These are phyloP conservation scores for Acridotheres tristis DNA, from an alignment of 2,797 vertebrate genomes.

Conservation along the genomic window DNA sequence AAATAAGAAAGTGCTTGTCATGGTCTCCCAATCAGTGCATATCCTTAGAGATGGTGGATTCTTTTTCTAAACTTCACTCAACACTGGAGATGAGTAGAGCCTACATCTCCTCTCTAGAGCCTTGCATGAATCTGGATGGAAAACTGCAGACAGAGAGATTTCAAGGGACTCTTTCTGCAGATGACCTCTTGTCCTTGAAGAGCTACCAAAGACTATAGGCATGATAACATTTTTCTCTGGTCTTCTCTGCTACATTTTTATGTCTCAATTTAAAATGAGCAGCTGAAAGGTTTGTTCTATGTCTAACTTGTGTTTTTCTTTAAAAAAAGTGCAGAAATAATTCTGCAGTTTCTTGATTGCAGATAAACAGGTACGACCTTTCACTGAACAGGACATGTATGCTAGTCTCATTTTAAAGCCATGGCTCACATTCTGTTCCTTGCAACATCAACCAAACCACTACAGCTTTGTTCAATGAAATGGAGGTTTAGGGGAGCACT, in stretches of 20 bases:
- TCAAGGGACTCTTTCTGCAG: not conserved
- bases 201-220: not conserved
- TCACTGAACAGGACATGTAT: not conserved
- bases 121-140: not conserved
- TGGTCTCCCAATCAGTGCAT: not conserved
- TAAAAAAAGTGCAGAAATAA: not conserved
- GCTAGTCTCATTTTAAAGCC: not conserved
- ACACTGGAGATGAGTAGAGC: not conserved
- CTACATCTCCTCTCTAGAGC: not conserved
- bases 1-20: not conserved
- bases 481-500: not conserved
- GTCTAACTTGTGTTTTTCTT: not conserved
- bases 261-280: not conserved
- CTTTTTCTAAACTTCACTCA: not conserved
- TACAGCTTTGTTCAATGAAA: not conserved
- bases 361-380: not conserved
- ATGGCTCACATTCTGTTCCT: not conserved
- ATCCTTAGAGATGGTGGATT: not conserved
- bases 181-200: not conserved
- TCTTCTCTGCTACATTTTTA: not conserved
- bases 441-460: not conserved
- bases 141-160: not conserved
- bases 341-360: not conserved
- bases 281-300: not conserved
- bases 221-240: not conserved